Base-by-base conservation (phyloP, 1,140 invertebrate genomes). In the Manduca sexta region DNA sequence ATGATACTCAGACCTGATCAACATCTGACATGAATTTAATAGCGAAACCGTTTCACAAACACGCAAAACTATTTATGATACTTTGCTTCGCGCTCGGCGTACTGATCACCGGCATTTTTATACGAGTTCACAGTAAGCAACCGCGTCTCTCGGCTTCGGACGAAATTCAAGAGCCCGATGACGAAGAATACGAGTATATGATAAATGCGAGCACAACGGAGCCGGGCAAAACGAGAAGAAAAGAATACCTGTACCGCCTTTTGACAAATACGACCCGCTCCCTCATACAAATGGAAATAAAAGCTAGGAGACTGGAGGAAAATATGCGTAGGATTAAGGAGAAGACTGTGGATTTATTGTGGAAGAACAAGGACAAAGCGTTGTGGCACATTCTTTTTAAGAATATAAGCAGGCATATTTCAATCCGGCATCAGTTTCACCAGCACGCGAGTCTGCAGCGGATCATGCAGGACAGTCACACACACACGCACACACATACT, bases 401-500 rank as follows among this genome's bases (percentile, higher is more conserved):
- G 61, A 87, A 87, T 68, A 86, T 87, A 40, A 87, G 81, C 67
- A 80, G 75, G 65, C 82, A 86, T 60, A 79, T 86, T 56, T 73
- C 81, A 47, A 85, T 86, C 45, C 67, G 86, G 35, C 86, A 87
- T 44, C 72, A 87, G 60, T 86, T 86, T 37, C 86, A 87, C 58
- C 78, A 86, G 49, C 84, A 87, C 60, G 72, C 83, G 6, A 84
- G 86, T 50, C 60, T 87, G 50, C 69, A 66, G 29, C 66, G 86
- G 14, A 85, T 84, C 51, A 72, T 85, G 67, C 58, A 87, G 70
- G 74, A 93, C 89, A 38, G 90, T 90, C 44, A 93, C 92, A 91
- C 65, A 80, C 84, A 43, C 89, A 87, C 15, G 94, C 96, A 1
- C 56, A 91, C 56, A 92, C 41, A 0, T 56, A 91, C 57, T 91